phyloP scores from a whole-genome alignment of 2,888 invertebrate species.

The Xestia xanthographa region DNA sequence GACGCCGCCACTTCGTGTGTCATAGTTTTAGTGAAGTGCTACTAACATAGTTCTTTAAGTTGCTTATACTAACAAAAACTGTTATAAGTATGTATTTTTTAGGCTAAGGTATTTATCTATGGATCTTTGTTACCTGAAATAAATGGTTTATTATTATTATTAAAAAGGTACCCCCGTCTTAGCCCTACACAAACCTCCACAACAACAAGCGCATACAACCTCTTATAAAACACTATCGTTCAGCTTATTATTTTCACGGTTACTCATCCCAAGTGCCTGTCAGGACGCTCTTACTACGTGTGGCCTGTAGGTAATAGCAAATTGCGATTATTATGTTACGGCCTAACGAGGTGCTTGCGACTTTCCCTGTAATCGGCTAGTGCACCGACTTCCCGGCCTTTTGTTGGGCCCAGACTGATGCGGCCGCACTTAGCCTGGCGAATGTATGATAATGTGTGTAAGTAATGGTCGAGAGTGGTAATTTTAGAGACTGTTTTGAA shows the following conservation, averaged over 20 bases:
- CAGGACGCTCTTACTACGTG: slow-evolving; percentile 67
- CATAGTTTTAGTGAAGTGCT: too few relatives aligned
- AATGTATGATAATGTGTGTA: slow-evolving; percentile 64
- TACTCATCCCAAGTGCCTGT: slow-evolving; percentile 71
- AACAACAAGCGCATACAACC: slow-evolving; percentile 21
- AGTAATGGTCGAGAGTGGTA: slow-evolving; percentile 40
- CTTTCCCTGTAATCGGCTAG: slow-evolving; percentile 74
- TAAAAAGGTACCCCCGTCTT: neutral
- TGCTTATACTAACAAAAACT: too few relatives aligned
- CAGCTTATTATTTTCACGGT: slow-evolving; percentile 72
- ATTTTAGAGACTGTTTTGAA: slow-evolving; percentile 50
- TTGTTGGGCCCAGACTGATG: slow-evolving; percentile 49
- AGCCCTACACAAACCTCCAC: neutral
- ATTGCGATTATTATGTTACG: slow-evolving; percentile 80
- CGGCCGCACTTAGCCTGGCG: slow-evolving; percentile 56
- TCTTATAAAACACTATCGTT: slow-evolving; percentile 44
- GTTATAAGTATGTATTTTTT: too few relatives aligned
- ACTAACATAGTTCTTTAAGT: too few relatives aligned
- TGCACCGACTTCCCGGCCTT: slow-evolving; percentile 52
- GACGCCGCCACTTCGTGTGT: too few relatives aligned
- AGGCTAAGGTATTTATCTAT: too few relatives aligned
- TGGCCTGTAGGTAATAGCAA: slow-evolving; percentile 75
- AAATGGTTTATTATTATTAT: too few relatives aligned
- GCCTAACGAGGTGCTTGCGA: slow-evolving; percentile 78
- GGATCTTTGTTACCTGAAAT: too few relatives aligned